Evolutionary conservation across 2,797 vertebrate genomes (phyloP).

Genomic region (Syndactyla subalaris): DNA sequence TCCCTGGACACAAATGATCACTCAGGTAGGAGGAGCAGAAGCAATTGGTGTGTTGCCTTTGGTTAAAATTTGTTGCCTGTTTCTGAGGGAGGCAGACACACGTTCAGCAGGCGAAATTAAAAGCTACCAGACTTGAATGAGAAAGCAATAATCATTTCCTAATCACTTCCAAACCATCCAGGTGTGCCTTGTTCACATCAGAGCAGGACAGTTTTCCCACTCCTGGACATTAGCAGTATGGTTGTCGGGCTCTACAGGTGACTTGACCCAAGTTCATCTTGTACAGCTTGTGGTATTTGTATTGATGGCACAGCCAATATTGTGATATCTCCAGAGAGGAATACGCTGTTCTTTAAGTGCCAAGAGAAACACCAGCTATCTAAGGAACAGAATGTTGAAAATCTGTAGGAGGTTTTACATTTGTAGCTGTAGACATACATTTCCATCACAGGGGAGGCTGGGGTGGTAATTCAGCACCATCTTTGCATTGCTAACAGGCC

Average conservation of each 20-base stretch:
- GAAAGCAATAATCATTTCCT: not conserved
- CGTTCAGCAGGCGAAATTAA: not conserved
- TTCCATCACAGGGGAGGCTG: not conserved
- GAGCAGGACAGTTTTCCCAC: not conserved
- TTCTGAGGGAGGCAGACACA: not conserved
- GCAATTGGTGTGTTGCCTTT: not conserved
- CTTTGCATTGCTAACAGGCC: not conserved
- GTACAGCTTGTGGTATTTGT: not conserved
- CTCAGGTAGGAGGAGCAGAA: not conserved
- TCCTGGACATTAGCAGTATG: not conserved
- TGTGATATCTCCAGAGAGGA: not conserved
- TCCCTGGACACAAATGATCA: not conserved
- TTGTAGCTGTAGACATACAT: not conserved
- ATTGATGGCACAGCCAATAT: not conserved
- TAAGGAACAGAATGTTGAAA: not conserved
- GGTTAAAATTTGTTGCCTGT: not conserved
- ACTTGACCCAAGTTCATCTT: not conserved
- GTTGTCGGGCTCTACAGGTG: not conserved
- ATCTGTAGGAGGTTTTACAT: not conserved
- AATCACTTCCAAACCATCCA: not conserved
- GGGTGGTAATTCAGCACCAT: not conserved
- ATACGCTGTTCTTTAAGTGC: not conserved
- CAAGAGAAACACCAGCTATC: not conserved
- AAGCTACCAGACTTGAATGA: not conserved
- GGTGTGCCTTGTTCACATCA: not conserved